Conservation (phyloP, 2,113 vertebrate species). For the Sander lucioperca region DNA sequence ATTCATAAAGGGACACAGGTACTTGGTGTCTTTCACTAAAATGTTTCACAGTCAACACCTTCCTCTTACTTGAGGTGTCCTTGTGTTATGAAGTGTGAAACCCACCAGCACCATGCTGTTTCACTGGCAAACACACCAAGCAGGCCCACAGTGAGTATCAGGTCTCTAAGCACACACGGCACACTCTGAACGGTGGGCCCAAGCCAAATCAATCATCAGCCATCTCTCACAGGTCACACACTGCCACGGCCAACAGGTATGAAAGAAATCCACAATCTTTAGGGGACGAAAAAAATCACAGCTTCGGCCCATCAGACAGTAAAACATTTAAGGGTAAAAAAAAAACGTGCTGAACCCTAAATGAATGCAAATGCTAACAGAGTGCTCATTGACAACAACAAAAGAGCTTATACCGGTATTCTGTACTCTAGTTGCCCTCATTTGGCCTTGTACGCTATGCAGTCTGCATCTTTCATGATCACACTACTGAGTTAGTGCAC, state of each 20-base stretch:
- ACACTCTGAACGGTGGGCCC: conserved; percentile 49
- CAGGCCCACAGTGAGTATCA: conserved; percentile 69
- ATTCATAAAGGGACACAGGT: conserved; percentile 32
- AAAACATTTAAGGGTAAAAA: conserved; percentile 45
- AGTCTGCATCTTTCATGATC: conserved; percentile 42
- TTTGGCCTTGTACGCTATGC: conserved; percentile 10
- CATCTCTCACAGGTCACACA: conserved; percentile 51
- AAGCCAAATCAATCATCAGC: conserved; percentile 76
- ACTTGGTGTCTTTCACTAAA: conserved; percentile 44
- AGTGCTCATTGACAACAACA: conserved; percentile 30
- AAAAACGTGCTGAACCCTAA: conserved; percentile 37
- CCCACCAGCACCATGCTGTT: conserved; percentile 65
- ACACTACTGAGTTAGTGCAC: background rate
- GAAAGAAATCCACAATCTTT: conserved; percentile 41
- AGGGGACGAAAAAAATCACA: conserved; percentile 50
- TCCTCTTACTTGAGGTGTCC: conserved; percentile 57
- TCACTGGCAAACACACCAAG: conserved; percentile 65
- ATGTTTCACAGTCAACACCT: conserved; percentile 61
- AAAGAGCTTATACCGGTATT: conserved; percentile 8
- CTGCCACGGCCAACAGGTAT: conserved; percentile 59
- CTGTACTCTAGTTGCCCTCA: conserved; percentile 17
- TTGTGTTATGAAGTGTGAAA: conserved; percentile 67
- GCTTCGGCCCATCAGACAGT: conserved; percentile 66
- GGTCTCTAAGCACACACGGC: conserved; percentile 73
- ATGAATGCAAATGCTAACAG: conserved; percentile 51